Conservation (phyloP, 2,888 invertebrate genomes). For the Habroteleia sp. region DNA sequence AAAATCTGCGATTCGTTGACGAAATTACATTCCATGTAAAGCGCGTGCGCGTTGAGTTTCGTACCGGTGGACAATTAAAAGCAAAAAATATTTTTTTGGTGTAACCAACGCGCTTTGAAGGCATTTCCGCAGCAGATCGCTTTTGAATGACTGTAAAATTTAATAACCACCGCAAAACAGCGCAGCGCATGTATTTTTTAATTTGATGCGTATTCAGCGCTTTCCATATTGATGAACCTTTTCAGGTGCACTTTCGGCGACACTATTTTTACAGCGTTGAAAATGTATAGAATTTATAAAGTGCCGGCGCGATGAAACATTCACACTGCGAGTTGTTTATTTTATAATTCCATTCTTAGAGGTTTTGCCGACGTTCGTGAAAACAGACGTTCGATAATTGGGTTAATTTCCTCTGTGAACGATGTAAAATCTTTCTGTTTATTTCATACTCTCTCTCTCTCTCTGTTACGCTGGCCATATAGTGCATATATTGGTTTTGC, state of each 20-base stretch:
- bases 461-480: no score
- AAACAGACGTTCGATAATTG: conserved; percentile 20
- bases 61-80: conserved; percentile 4
- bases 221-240: conserved; percentile 49
- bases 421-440: no score
- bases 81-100: conserved; percentile 3
- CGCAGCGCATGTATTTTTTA: conserved; percentile 31
- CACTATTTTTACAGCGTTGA: conserved; percentile 49
- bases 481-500: no score
- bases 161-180: conserved; percentile 40
- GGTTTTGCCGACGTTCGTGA: conserved; percentile 28
- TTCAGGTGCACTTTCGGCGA: conserved; percentile 32
- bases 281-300: conserved; percentile 58
- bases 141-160: conserved; percentile 27
- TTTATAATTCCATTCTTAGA: conserved; percentile 43
- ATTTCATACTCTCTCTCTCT: no score
- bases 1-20: conserved; percentile 5
- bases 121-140: not conserved
- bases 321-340: conserved; percentile 30
- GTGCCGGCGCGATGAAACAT: conserved; percentile 40
- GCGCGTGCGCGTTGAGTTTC: conserved; percentile 5
- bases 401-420: no score
- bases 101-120: not conserved
- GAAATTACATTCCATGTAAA: conserved; percentile 1
- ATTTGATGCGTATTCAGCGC: conserved; percentile 35